Conservation (phyloP, 2,888 invertebrate species). For the Dasysyrphus tricinctus region DNA sequence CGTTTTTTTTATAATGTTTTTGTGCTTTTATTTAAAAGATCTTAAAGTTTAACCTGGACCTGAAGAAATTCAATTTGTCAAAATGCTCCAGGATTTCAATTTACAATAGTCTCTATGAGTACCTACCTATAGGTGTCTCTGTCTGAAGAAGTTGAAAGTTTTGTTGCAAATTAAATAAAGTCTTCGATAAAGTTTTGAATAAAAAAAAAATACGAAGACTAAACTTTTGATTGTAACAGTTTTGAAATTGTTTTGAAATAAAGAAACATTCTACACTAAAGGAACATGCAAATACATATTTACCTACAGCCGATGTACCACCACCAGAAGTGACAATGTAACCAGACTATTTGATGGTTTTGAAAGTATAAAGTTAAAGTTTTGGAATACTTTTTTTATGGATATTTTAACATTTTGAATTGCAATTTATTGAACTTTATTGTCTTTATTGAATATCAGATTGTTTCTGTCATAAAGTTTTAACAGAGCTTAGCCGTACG, state of each 20-base stretch:
- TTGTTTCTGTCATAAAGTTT: neutral
- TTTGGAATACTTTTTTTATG: slow-evolving; percentile 7
- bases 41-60: slow-evolving; percentile 9
- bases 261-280: neutral
- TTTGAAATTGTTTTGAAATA: slow-evolving; percentile 16
- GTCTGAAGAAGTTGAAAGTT: slow-evolving; percentile 27
- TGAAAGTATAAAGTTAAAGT: neutral
- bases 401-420: slow-evolving; percentile 6
- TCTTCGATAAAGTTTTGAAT: slow-evolving; percentile 26
- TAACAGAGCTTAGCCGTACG: neutral
- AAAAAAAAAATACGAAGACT: neutral
- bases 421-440: neutral
- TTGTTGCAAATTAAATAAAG: slow-evolving; percentile 38
- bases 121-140: slow-evolving; percentile 4
- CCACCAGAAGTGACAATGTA: neutral
- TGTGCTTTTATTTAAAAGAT: neutral
- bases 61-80: slow-evolving; percentile 36
- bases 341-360: slow-evolving; percentile 10
- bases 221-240: slow-evolving; percentile 26
- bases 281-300: no score
- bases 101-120: neutral
- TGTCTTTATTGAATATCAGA: neutral
- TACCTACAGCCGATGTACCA: neutral
- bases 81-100: neutral
- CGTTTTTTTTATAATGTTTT: neutral